Evolutionary conservation across 2,113 vertebrate species (phyloP), one percentile per base, ranked within the genome.

Genomic region (Octodon degus): DNA sequence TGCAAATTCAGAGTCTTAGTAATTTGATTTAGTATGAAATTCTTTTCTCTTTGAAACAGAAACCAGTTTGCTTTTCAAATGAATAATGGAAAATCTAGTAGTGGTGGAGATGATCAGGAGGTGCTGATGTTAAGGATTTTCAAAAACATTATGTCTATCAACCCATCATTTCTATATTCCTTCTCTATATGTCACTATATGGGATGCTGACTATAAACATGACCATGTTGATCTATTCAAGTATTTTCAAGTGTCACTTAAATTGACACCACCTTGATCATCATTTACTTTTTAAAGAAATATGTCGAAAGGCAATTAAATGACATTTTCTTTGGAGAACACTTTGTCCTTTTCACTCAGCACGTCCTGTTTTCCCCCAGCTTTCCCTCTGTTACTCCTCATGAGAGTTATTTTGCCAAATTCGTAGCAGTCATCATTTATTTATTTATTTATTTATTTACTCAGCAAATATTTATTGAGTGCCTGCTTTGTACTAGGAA

Each of bases 401-500:
- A 25, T 82, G 63, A 83, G 27, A 79, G 11, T 32, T 79, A 89
- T 47, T 93, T 97, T 94, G 24, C 53, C 88, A 70, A 68, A 87
- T 80, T 90, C 27, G 17, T 74, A 43, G 60, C 17, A 55, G 47
- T 79, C 47, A 37, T 58, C 65, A 50, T 70, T 94, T 80, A 65
- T 91, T 94, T 83, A 50, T 70, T 94, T 80, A 65, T 91, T 94
- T 83, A 65, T 60, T 60, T 24, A 43, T 93, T 95, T 88, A 91
- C 89, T 91, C 55, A 89, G 58, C 77, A 90, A 95, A 47, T 84
- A 79, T 55, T 86, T 92, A 82, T 32, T 47, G 89, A 90, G 12
- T 86, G 20, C 27, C 9, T 90, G 53, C 30, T 79, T 24, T 43
- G 5, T 50, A 19, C 47, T 34, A 70, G 32, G 43, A 84, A 50